Evolutionary conservation across 2,888 invertebrate species (phyloP), one percentile per base, ranked within the genome.

Genomic region (Chymomyza amoena): DNA sequence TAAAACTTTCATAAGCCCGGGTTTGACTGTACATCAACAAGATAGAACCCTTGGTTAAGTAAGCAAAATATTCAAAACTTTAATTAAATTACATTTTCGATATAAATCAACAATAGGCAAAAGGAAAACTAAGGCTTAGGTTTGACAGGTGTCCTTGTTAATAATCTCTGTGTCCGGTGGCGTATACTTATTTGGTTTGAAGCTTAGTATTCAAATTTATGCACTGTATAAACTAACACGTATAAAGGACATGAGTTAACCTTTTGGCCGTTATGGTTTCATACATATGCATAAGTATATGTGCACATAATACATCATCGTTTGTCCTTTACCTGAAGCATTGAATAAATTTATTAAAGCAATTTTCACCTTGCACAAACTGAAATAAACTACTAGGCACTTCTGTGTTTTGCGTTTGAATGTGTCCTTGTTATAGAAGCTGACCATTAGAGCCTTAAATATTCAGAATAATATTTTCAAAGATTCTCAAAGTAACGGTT

Each of bases 391-490:
- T 6, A 13, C 70, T 70, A 61, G 63, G 68, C 68, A 50, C 18
- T 1, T 16, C 6, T 9, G 52, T 52, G 18, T 52, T 39, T 7
- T 18, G 52, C 4, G 51, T 51, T 4, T 51, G 51, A 51, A 13
- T 51, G 1, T 52, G 52, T 52, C 16, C 18, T 16, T 52, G 52
- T 16, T 16, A 2, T 5, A 52, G 52, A 5, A 52, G 18, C 52
- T 52, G 52, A 52, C 52, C 52, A 20, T 69, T 72, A 66, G 72
- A 65, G 73, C 64, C 77, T 80, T 73, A 82, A 79, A 80, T 83
- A 85, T 80, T 85, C 80, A 83, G 85, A 85, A 83, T 78, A 81
- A 76, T 73, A 78, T 63, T 72, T 60, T 59, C 72, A 67, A 66
- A 64, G 67, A 72, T 59, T 69, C 18, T 28, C 61, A 45, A 62